Evolutionary conservation across 1,140 invertebrate species (phyloP).

Genomic region (Drosophila saltans): DNA sequence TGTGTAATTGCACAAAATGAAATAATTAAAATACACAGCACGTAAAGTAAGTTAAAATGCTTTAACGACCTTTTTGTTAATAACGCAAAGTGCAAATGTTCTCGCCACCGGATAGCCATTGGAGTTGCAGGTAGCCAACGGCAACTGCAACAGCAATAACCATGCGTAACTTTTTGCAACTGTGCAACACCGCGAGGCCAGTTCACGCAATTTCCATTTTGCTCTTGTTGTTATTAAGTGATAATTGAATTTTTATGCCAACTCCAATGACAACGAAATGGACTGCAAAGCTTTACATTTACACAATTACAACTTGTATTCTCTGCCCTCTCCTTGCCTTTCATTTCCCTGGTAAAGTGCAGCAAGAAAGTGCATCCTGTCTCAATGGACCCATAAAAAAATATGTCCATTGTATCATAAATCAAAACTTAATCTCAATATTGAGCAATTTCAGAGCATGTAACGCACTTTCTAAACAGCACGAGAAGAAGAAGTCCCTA

Average conservation of each 20-base stretch:
- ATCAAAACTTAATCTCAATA: conserved; percentile 39
- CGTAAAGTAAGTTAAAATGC: conserved; percentile 74
- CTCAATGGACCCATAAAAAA: conserved; percentile 23
- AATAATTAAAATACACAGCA: conserved; percentile 68
- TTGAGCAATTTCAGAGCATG: conserved; percentile 41
- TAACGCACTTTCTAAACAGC: conserved; percentile 78
- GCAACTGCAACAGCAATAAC: conserved; percentile 35
- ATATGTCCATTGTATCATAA: conserved; percentile 44
- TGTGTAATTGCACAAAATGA: conserved; percentile 70
- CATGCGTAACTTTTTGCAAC: conserved; percentile 37
- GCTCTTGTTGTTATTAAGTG: conserved; percentile 70
- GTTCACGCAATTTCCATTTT: conserved; percentile 67
- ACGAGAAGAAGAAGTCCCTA: conserved; percentile 30
- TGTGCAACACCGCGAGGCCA: conserved; percentile 26
- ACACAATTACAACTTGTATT: conserved; percentile 3
- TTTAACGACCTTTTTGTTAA: conserved; percentile 76
- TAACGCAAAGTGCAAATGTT: conserved; percentile 76
- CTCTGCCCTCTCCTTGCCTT: not conserved
- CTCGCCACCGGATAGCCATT: conserved; percentile 28
- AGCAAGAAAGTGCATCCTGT: not conserved
- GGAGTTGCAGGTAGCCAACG: conserved; percentile 35
- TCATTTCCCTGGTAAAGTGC: not conserved
- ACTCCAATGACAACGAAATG: conserved; percentile 29
- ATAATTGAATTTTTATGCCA: conserved; percentile 79
- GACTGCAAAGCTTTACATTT: conserved; percentile 34